phyloP scores from a whole-genome alignment of 2,888 invertebrate species.

The Omphaloscelis lunosa region DNA sequence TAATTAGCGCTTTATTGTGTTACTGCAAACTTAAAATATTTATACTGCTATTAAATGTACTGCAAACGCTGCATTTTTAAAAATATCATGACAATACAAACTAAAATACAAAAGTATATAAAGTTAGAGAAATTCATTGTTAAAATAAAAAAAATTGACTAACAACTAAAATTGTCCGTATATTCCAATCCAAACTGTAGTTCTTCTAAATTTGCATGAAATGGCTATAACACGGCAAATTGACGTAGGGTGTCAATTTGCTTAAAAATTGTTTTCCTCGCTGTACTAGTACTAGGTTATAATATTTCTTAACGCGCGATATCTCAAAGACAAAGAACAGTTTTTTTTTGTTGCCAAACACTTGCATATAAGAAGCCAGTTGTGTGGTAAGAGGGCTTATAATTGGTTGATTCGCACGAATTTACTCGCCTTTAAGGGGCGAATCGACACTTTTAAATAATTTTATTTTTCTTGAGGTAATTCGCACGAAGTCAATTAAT shows the following conservation, averaged over 20 bases:
- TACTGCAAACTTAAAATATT: slow-evolving; percentile 1
- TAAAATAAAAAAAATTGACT: neutral
- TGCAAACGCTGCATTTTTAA: neutral
- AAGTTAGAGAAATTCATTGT: neutral
- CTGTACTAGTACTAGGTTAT: neutral
- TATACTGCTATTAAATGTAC: neutral
- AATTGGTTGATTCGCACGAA: too few species aligned
- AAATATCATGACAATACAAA: slow-evolving; percentile 1
- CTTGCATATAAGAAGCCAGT: slow-evolving; percentile 31
- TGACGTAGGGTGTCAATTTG: neutral
- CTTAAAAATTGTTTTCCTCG: neutral
- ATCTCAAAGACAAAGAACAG: slow-evolving; percentile 46
- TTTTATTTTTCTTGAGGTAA: too few species aligned
- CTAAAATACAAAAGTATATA: neutral
- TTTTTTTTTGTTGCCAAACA: slow-evolving; percentile 32
- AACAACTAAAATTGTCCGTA: neutral
- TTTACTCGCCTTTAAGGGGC: too few species aligned
- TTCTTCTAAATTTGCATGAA: neutral
- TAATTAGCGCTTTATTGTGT: slow-evolving; percentile 24
- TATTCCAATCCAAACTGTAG: too few species aligned
- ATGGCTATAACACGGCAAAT: neutral
- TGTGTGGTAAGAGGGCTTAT: slow-evolving; percentile 24
- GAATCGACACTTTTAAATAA: too few species aligned
- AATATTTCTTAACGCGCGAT: neutral
- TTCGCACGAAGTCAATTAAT: too few species aligned